Evolutionary conservation across 2,113 vertebrate genomes (phyloP).

Genomic region (Polyodon spathula): DNA sequence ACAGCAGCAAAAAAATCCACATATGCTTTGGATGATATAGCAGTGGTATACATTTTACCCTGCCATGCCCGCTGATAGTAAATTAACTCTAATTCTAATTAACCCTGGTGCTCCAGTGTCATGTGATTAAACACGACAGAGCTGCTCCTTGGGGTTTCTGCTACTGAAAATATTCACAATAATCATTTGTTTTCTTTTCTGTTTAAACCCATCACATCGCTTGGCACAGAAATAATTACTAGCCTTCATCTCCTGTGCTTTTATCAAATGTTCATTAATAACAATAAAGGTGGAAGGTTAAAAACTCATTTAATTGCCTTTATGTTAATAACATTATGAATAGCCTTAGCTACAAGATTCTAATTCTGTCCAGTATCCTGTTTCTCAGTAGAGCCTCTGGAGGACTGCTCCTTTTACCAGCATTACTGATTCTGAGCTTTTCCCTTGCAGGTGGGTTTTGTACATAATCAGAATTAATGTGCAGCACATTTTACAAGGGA

Average conservation of each 20-base stretch:
- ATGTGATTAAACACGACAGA: conserved; percentile 90
- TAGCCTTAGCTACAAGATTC: conserved; percentile 81
- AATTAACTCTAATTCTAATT: too few species aligned
- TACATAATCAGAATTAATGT: conserved; percentile 96
- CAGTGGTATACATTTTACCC: conserved; percentile 34
- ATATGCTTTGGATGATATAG: conserved; percentile 66
- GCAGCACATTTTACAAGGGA: conserved; percentile 76
- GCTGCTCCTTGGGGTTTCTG: conserved; percentile 75
- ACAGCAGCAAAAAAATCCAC: conserved; percentile 53
- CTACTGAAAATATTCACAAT: conserved; percentile 81
- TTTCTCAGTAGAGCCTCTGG: conserved; percentile 73
- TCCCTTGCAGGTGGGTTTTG: conserved; percentile 79
- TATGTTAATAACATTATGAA: conserved; percentile 99
- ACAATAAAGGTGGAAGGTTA: conserved; percentile 98
- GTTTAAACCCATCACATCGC: conserved; percentile 85
- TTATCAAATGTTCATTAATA: conserved; percentile 95
- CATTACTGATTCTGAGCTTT: conserved; percentile 81
- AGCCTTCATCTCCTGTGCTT: conserved; percentile 78
- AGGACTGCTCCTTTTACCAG: conserved; percentile 90
- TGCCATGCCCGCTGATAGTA: conserved; percentile 60
- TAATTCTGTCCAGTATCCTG: conserved; percentile 92
- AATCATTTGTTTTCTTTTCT: conserved; percentile 92
- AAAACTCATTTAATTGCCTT: conserved; percentile 99
- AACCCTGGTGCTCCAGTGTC: conserved; percentile 83
- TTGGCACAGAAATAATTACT: conserved; percentile 93